Percentiles rank a stretch among this genome's conserved stretches.
Evolutionary conservation across 2,113 vertebrate species (phyloP).

Genomic region (Raphicerus campestris): DNA sequence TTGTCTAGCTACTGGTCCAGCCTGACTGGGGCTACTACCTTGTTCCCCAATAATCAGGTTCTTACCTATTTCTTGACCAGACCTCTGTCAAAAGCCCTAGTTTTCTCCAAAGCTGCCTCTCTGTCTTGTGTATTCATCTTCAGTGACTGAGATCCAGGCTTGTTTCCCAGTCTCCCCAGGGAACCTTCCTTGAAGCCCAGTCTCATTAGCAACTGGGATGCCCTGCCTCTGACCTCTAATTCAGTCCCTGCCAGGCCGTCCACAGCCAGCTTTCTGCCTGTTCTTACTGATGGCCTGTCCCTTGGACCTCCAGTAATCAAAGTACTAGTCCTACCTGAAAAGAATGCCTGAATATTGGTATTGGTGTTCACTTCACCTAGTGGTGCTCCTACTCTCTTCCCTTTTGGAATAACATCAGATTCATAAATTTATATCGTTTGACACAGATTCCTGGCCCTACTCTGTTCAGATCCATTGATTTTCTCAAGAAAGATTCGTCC

Average conservation of each 20-base stretch:
- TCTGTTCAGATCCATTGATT: not conserved
- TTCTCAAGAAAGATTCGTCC: not conserved
- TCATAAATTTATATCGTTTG: not conserved
- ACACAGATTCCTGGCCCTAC: not conserved
- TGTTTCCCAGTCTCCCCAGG: not conserved
- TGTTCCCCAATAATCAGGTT: not conserved
- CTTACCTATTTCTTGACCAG: not conserved
- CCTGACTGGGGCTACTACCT: not conserved
- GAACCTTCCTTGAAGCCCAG: not conserved
- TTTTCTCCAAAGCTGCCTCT: not conserved
- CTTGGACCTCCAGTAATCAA: not conserved
- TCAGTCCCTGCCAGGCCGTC: not conserved
- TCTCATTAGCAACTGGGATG: not conserved
- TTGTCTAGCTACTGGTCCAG: not conserved
- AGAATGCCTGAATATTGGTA: not conserved
- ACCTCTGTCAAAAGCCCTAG: not conserved
- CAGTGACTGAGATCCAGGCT: not conserved
- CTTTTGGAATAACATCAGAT: not conserved
- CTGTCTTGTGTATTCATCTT: not conserved
- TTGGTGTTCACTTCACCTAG: not conserved
- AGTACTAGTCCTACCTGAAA: not conserved
- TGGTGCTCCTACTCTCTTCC: not conserved
- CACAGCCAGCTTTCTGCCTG: not conserved
- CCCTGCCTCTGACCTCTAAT: conserved; percentile 16
- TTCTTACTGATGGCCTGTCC: not conserved